These are phyloP conservation scores for Nothobranchius kuhntae DNA, from an alignment of 2,113 vertebrate genomes.

Conservation along the genomic window DNA sequence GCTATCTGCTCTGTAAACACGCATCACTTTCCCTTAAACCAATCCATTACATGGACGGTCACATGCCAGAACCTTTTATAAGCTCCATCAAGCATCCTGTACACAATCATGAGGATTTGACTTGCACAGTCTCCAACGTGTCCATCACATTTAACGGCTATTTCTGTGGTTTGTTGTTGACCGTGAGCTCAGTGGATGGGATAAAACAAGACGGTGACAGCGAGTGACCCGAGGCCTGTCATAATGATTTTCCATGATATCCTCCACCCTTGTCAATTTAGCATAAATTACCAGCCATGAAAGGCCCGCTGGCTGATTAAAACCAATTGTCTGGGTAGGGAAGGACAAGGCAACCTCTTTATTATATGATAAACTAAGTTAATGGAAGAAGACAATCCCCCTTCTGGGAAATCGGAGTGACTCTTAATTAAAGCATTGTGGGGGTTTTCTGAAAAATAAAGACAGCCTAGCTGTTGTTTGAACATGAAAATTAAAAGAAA, in stretches of 20 bases:
- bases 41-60: neutral
- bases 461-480: constrained; percentile 37
- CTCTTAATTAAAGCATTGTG: constrained; percentile 80
- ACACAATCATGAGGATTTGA: neutral
- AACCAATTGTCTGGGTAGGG: constrained; percentile 80
- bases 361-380: constrained; percentile 81
- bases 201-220: constrained; percentile 68
- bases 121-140: constrained; percentile 5
- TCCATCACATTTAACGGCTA: constrained; percentile 22
- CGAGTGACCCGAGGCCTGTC: constrained; percentile 72
- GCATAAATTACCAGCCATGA: constrained; percentile 80
- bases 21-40: neutral
- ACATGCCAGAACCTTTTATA: constrained; percentile 1
- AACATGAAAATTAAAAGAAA: constrained; percentile 37
- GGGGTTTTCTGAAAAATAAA: constrained; percentile 42
- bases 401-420: constrained; percentile 74
- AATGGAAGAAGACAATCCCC: constrained; percentile 78
- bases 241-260: constrained; percentile 79
- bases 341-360: constrained; percentile 82
- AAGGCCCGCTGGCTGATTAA: constrained; percentile 82
- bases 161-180: constrained; percentile 41
- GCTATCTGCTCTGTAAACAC: neutral
- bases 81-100: neutral
- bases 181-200: constrained; percentile 35
- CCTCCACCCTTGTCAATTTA: constrained; percentile 78